Percentiles rank a stretch among this genome's conserved stretches.
These are phyloP conservation scores for Acanthosepion lycidas DNA, from an alignment of 2,888 invertebrate species.

Conservation along the genomic window DNA sequence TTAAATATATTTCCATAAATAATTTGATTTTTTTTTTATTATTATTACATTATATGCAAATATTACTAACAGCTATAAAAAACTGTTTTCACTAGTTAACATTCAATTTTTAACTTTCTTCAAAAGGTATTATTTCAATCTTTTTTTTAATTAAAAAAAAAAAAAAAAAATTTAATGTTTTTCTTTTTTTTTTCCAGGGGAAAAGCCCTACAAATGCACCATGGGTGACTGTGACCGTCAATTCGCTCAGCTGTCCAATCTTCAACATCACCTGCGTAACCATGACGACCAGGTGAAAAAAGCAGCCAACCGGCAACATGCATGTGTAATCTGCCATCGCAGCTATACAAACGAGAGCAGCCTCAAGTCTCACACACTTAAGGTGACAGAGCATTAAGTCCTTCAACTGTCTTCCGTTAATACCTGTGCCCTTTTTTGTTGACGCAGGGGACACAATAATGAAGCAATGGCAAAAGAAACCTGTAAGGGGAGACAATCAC, in stretches of 20 bases:
- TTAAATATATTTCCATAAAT: too few species aligned
- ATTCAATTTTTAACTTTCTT: too few species aligned
- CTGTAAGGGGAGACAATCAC: neutral
- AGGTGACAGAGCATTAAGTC: slow-evolving; percentile 80
- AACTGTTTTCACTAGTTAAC: too few species aligned
- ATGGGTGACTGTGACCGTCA: slow-evolving; percentile 95
- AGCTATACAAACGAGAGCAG: slow-evolving; percentile 97
- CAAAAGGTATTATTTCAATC: too few species aligned
- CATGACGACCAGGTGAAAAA: slow-evolving; percentile 96
- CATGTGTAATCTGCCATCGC: slow-evolving; percentile 96
- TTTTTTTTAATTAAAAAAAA: too few species aligned
- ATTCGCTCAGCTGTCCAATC: slow-evolving; percentile 95
- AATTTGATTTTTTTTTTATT: too few species aligned
- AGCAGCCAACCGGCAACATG: slow-evolving; percentile 83
- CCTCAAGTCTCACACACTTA: slow-evolving; percentile 94
- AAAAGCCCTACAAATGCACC: slow-evolving; percentile 95
- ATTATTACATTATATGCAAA: too few species aligned
- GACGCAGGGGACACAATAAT: neutral
- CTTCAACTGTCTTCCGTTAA: slow-evolving; percentile 23
- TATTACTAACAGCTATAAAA: too few species aligned
- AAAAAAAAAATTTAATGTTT: too few species aligned
- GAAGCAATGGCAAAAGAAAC: slow-evolving; percentile 10
- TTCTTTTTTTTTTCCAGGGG: slow-evolving; percentile 81
- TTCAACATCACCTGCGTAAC: slow-evolving; percentile 95
- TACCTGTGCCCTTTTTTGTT: neutral